phyloP scores from a whole-genome alignment of 2,797 vertebrate species.

The Coracias cyanogaster region DNA sequence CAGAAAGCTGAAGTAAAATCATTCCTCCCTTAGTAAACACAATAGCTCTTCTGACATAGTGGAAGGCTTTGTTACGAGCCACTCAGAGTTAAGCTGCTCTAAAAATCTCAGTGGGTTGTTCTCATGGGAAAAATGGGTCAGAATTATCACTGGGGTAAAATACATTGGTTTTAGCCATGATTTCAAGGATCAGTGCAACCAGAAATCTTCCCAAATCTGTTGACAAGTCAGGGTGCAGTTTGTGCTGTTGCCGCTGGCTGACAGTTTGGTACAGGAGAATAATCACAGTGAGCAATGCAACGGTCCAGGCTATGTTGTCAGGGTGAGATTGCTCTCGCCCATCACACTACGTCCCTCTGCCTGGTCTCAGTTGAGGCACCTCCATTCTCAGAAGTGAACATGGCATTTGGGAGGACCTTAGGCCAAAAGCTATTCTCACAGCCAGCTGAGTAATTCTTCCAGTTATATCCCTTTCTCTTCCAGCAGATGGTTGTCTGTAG shows the following conservation, averaged over 20 bases:
- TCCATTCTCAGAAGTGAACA: background rate
- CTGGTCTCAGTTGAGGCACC: background rate
- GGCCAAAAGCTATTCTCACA: background rate
- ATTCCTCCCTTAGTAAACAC: background rate
- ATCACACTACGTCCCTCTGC: fast-evolving
- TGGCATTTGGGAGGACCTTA: background rate
- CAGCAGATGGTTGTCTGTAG: background rate
- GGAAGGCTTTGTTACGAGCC: background rate
- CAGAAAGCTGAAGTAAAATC: background rate
- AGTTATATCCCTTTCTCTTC: background rate
- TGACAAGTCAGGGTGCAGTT: background rate
- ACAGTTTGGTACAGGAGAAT: background rate
- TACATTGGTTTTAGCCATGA: background rate
- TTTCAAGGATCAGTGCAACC: background rate
- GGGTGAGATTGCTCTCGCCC: background rate
- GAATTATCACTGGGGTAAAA: background rate
- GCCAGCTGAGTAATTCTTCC: background rate
- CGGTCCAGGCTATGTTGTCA: background rate
- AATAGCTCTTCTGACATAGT: background rate
- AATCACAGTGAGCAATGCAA: background rate
- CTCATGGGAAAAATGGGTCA: background rate
- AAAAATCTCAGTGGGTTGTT: background rate
- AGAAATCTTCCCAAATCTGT: background rate
- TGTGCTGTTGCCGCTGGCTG: background rate
- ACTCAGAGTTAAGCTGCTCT: background rate